Percentiles rank a stretch among this genome's conserved stretches.
Conservation (phyloP, 2,113 vertebrate genomes). For the Melanotaenia duboulayi region DNA sequence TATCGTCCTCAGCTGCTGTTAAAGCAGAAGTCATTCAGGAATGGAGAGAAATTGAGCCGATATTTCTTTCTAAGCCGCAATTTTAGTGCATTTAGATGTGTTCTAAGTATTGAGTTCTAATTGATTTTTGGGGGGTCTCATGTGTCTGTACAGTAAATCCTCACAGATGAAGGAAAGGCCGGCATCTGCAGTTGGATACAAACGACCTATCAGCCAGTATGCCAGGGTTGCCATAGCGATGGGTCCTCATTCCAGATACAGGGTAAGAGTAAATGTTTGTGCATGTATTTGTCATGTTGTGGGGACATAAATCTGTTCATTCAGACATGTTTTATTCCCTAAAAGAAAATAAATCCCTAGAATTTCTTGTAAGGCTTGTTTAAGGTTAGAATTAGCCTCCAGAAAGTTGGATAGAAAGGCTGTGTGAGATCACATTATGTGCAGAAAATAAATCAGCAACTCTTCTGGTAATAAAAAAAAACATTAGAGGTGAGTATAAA, state of each 20-base stretch:
- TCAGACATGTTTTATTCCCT: too few relatives aligned
- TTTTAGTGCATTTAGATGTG: background rate
- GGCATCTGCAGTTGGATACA: constrained; percentile 93
- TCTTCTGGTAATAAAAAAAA: too few relatives aligned
- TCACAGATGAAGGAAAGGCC: constrained; percentile 94
- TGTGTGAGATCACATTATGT: too few relatives aligned
- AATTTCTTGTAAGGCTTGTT: too few relatives aligned
- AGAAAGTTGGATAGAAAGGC: too few relatives aligned
- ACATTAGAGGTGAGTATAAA: too few relatives aligned
- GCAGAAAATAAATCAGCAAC: too few relatives aligned
- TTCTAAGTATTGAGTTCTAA: constrained; percentile 12
- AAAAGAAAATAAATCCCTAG: too few relatives aligned
- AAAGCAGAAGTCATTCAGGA: background rate
- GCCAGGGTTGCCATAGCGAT: constrained; percentile 93
- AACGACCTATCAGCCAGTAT: constrained; percentile 96
- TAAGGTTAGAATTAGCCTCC: too few relatives aligned
- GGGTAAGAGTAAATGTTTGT: constrained; percentile 81
- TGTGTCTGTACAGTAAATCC: constrained; percentile 74
- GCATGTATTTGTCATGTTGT: background rate
- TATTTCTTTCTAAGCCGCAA: background rate
- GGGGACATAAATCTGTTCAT: background rate
- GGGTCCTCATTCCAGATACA: constrained; percentile 92
- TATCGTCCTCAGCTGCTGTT: background rate
- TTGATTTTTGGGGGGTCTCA: background rate
- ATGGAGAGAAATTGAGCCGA: too few relatives aligned